A percentile compares a stretch with the other conserved stretches of the same genome.
Evolutionary conservation across 2,113 vertebrate genomes (phyloP).

Genomic region (Platichthys stellatus): DNA sequence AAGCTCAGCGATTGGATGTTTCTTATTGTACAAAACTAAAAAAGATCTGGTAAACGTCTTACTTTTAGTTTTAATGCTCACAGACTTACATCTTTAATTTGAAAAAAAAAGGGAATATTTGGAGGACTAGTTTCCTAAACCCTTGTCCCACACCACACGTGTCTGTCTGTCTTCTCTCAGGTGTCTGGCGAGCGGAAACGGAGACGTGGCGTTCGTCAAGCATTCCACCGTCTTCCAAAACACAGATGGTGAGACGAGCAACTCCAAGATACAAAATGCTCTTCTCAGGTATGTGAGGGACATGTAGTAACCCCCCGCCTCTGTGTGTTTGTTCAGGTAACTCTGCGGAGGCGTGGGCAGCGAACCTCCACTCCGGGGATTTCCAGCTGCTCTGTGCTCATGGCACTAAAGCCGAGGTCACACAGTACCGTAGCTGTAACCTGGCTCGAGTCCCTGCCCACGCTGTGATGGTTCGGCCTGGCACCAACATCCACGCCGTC

Average conservation of each 20-base stretch:
- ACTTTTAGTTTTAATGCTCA: too few relatives aligned
- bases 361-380: slow-evolving; percentile 77
- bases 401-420: slow-evolving; percentile 86
- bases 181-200: slow-evolving; percentile 85
- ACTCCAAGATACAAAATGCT: background rate
- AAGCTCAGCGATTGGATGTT: too few relatives aligned
- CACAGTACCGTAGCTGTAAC: slow-evolving; percentile 86
- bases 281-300: background rate
- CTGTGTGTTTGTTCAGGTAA: slow-evolving; percentile 79
- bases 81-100: too few relatives aligned
- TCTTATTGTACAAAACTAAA: too few relatives aligned
- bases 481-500: slow-evolving; percentile 83
- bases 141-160: too few relatives aligned
- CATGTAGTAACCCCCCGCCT: background rate
- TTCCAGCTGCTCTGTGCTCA: slow-evolving; percentile 94
- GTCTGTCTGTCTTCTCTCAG: slow-evolving; percentile 66
- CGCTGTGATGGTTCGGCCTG: slow-evolving; percentile 90
- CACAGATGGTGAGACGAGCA: slow-evolving; percentile 85
- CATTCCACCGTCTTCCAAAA: slow-evolving; percentile 92
- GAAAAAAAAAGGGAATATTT: too few relatives aligned
- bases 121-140: background rate
- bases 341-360: slow-evolving; percentile 84
- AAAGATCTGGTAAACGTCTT: too few relatives aligned
- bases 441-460: slow-evolving; percentile 91
- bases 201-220: slow-evolving; percentile 95